Evolutionary conservation across 2,888 invertebrate species (phyloP).

Genomic region (Hydrotaea cyrtoneurina): DNA sequence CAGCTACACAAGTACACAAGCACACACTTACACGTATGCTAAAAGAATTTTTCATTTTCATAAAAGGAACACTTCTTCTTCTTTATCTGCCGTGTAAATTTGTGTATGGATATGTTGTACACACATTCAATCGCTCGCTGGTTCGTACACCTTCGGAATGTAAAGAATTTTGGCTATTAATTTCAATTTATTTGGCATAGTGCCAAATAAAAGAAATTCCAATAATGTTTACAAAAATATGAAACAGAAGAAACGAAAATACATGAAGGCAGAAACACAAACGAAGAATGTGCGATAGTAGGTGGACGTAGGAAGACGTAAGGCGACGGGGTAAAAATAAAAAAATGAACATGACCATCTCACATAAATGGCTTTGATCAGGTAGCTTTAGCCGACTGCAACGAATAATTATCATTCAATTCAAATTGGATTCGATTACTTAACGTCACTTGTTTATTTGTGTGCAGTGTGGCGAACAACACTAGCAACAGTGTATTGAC

Average conservation of each 20-base stretch:
- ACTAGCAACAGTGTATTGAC: slow-evolving; percentile 16
- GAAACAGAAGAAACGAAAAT: slow-evolving; percentile 16
- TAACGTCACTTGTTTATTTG: not conserved
- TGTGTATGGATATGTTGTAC: slow-evolving; percentile 24
- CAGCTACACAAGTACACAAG: not conserved
- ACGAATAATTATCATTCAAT: not conserved
- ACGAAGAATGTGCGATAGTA: too few relatives aligned
- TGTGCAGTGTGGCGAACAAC: not conserved
- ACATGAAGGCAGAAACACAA: too few relatives aligned
- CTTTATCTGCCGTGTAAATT: slow-evolving; percentile 19
- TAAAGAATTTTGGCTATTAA: slow-evolving; percentile 73
- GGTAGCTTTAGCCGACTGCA: not conserved
- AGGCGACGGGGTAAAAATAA: too few relatives aligned
- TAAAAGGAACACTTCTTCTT: slow-evolving; percentile 11
- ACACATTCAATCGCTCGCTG: not conserved
- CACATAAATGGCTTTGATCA: not conserved
- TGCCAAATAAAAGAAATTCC: slow-evolving; percentile 69
- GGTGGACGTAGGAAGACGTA: not conserved
- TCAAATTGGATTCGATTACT: slow-evolving; percentile 19
- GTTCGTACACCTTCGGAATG: slow-evolving; percentile 69
- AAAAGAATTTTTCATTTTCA: not conserved
- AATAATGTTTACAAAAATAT: slow-evolving; percentile 61
- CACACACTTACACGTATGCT: not conserved
- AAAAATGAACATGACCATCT: not conserved
- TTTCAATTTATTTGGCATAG: slow-evolving; percentile 69